Evolutionary conservation across 2,113 vertebrate species (phyloP).

Genomic region (Pipa parva): DNA sequence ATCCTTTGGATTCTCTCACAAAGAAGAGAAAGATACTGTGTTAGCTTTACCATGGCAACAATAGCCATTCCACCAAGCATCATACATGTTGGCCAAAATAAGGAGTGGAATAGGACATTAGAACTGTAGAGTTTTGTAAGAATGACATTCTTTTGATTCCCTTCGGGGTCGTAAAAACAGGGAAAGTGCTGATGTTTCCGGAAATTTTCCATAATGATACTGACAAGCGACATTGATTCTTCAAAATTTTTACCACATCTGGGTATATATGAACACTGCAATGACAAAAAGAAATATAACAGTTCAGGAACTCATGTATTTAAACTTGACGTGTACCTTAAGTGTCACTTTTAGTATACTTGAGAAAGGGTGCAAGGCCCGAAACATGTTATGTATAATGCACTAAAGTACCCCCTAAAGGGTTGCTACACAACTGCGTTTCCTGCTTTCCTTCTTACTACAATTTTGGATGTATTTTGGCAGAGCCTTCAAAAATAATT

Average conservation of each 20-base stretch:
- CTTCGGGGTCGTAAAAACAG: slow-evolving; percentile 79
- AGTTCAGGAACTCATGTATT: neutral
- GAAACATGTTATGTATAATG: no score
- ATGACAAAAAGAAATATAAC: slow-evolving; percentile 26
- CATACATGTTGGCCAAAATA: slow-evolving; percentile 89
- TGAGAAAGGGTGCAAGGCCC: no score
- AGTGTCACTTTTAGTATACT: no score
- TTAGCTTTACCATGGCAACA: slow-evolving; percentile 90
- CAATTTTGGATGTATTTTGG: no score
- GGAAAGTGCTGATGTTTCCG: slow-evolving; percentile 74
- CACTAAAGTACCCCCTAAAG: no score
- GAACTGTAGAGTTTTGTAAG: slow-evolving; percentile 82
- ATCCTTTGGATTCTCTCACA: slow-evolving; percentile 79
- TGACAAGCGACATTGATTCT: slow-evolving; percentile 69
- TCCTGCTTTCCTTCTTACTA: no score
- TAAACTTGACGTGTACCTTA: no score
- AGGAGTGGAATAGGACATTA: slow-evolving; percentile 77
- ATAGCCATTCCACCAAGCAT: slow-evolving; percentile 79
- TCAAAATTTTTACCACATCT: slow-evolving; percentile 83
- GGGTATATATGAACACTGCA: slow-evolving; percentile 87
- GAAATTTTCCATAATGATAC: slow-evolving; percentile 82
- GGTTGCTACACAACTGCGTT: no score
- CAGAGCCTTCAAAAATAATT: no score
- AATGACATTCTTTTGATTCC: slow-evolving; percentile 75
- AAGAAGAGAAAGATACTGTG: slow-evolving; percentile 88